A percentile compares a stretch with the other conserved stretches of the same genome.
Conservation (phyloP, 1,140 invertebrate species). For the Probaryconus sp. region DNA sequence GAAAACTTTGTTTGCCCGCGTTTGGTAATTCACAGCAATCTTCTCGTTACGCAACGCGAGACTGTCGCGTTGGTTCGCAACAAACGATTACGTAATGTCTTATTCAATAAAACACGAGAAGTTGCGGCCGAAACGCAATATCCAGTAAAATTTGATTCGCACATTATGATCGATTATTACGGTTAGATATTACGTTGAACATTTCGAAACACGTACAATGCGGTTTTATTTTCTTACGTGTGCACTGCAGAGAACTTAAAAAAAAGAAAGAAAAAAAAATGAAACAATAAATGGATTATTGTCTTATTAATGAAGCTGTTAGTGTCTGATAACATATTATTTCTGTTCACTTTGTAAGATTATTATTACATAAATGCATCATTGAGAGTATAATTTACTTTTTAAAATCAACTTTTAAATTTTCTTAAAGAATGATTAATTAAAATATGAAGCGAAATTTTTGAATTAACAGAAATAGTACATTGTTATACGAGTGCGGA, state of each 20-base stretch:
- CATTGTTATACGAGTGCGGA: no score
- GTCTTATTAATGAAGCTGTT: constrained; percentile 28
- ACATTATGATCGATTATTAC: constrained; percentile 51
- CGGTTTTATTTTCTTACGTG: constrained; percentile 23
- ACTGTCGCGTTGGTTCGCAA: constrained; percentile 51
- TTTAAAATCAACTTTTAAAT: no score
- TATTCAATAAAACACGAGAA: constrained; percentile 58
- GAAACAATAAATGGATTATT: background rate
- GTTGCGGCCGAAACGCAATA: constrained; percentile 54
- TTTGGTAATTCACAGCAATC: constrained; percentile 54
- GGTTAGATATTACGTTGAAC: constrained; percentile 9
- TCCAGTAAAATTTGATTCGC: constrained; percentile 47
- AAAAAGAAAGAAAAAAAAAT: no score
- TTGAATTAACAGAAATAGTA: no score
- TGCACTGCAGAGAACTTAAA: no score
- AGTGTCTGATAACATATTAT: background rate
- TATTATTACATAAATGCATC: constrained; percentile 18
- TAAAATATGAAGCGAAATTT: no score
- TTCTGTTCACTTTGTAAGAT: background rate
- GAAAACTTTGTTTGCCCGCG: constrained; percentile 48
- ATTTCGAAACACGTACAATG: constrained; percentile 21
- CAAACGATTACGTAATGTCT: constrained; percentile 49
- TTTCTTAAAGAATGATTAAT: no score
- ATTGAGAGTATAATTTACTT: no score
- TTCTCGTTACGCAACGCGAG: constrained; percentile 51